phyloP scores from a whole-genome alignment of 1,140 invertebrate species.

The Agrypnia vestita region DNA sequence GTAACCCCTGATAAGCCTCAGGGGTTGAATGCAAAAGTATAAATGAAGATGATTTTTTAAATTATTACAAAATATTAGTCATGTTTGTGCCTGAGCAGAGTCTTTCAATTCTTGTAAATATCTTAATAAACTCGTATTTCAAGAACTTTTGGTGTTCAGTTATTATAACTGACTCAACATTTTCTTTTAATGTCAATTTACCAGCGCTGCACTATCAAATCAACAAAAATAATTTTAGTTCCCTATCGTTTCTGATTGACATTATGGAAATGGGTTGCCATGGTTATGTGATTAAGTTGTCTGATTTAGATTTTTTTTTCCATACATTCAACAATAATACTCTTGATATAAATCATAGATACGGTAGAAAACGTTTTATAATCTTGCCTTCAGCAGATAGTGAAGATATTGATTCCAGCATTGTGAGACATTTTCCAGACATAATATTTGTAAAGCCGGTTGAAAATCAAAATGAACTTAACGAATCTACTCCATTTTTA shows the following conservation, averaged over 20 bases:
- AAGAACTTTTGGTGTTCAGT: slow-evolving; percentile 41
- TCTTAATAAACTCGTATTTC: slow-evolving; percentile 36
- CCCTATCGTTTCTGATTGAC: slow-evolving; percentile 21
- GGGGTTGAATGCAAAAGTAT: background rate
- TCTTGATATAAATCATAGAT: slow-evolving; percentile 44
- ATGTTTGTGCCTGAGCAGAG: slow-evolving; percentile 1
- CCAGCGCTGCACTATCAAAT: background rate
- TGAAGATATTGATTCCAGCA: slow-evolving; percentile 7
- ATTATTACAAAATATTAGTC: background rate
- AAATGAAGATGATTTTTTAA: background rate
- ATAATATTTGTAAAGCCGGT: slow-evolving; percentile 38
- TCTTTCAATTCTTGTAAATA: slow-evolving; percentile 16
- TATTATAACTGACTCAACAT: slow-evolving; percentile 24
- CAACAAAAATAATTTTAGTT: background rate
- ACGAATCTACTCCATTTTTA: background rate
- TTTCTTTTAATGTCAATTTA: slow-evolving; percentile 7
- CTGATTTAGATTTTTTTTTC: slow-evolving; percentile 21
- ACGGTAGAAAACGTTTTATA: slow-evolving; percentile 31
- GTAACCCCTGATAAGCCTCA: too few species aligned
- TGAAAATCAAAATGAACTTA: slow-evolving; percentile 8
- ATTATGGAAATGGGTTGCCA: slow-evolving; percentile 42
- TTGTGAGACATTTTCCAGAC: slow-evolving; percentile 13
- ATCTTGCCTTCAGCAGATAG: slow-evolving; percentile 30
- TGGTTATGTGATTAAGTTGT: slow-evolving; percentile 28
- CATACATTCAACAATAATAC: slow-evolving; percentile 27